Evolutionary conservation across 2,797 vertebrate species (phyloP).

Genomic region (Paratrypauchen microcephalus): DNA sequence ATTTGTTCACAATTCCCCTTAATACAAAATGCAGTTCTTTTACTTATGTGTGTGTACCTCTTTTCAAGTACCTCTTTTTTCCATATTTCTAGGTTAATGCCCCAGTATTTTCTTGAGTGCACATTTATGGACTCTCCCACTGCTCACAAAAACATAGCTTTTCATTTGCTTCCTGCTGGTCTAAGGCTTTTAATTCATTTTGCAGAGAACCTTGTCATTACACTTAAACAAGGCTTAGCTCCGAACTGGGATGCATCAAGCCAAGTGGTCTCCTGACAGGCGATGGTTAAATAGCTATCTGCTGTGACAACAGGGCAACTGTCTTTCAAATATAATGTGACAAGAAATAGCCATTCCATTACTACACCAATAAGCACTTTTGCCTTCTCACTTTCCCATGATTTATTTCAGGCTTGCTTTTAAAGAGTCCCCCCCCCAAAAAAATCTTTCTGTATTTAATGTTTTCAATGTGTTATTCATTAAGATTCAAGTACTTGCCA

Average conservation of each 20-base stretch:
- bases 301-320: conserved; percentile 5
- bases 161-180: conserved; percentile 1
- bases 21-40: no score
- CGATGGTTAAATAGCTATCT: conserved; percentile 14
- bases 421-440: not conserved
- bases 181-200: not conserved
- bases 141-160: conserved; percentile 12
- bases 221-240: conserved; percentile 8
- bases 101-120: conserved; percentile 1
- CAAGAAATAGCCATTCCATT: conserved; percentile 4
- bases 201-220: conserved; percentile 13
- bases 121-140: not conserved
- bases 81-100: not conserved
- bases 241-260: conserved; percentile 11
- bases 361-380: conserved; percentile 6
- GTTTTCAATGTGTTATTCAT: conserved; percentile 6
- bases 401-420: conserved; percentile 1
- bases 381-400: conserved; percentile 4
- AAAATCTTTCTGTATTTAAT: not conserved
- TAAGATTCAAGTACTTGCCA: not conserved
- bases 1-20: no score
- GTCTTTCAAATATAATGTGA: conserved; percentile 11
- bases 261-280: conserved; percentile 24
- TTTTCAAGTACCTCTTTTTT: not conserved
- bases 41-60: no score